Evolutionary conservation across 2,797 vertebrate genomes (phyloP).

Genomic region (Nyctibius grandis): DNA sequence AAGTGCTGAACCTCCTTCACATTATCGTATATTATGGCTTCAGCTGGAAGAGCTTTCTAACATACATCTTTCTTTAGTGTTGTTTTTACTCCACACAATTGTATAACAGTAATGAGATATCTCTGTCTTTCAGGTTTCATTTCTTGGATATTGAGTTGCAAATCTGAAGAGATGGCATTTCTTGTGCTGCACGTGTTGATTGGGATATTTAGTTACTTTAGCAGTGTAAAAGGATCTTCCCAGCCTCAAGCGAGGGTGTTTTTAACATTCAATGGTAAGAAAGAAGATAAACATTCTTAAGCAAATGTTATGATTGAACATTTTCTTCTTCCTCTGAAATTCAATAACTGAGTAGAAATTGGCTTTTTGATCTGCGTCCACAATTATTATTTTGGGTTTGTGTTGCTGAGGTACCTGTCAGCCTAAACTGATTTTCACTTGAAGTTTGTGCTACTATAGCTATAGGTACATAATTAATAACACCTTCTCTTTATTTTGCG

Average conservation of each 20-base stretch:
- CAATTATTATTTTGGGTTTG: neutral
- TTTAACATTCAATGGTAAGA: slow-evolving; percentile 80
- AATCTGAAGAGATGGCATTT: slow-evolving; percentile 72
- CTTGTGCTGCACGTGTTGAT: slow-evolving; percentile 59
- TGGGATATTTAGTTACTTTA: slow-evolving; percentile 71
- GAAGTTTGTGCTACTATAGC: neutral
- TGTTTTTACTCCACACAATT: neutral
- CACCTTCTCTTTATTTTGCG: neutral
- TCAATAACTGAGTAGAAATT: neutral
- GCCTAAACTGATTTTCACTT: neutral
- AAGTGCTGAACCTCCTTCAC: slow-evolving; percentile 29
- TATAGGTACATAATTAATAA: neutral
- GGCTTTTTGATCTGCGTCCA: neutral
- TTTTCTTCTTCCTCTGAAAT: neutral
- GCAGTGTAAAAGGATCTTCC: slow-evolving; percentile 70
- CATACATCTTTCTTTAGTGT: neutral
- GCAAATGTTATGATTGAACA: slow-evolving; percentile 44
- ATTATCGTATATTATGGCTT: neutral
- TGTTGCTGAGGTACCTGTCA: neutral
- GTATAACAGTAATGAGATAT: slow-evolving; percentile 8
- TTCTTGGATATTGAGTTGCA: slow-evolving; percentile 65
- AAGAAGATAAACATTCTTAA: slow-evolving; percentile 49
- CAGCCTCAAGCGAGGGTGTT: slow-evolving; percentile 80
- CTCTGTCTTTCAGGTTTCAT: slow-evolving; percentile 62
- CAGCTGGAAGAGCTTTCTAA: neutral